Evolutionary conservation across 2,888 invertebrate genomes (phyloP).

Genomic region (Callyntrura guangdongensis): DNA sequence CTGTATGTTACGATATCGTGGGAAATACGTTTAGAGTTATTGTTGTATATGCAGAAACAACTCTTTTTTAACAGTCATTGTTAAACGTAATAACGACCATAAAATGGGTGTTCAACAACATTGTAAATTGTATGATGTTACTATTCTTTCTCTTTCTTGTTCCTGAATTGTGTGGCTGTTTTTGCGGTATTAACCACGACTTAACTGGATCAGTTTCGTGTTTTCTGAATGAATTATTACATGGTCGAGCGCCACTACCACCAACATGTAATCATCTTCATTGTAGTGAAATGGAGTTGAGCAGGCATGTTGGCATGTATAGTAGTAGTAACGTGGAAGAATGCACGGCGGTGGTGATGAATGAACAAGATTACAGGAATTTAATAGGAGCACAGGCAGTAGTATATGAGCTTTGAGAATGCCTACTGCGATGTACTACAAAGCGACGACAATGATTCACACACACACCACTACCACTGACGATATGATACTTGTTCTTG

Average conservation of each 20-base stretch:
- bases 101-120: constrained; percentile 39
- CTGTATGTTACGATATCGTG: constrained; percentile 60
- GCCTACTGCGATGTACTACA: no score
- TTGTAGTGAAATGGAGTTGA: constrained; percentile 26
- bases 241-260: constrained; percentile 13
- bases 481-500: constrained; percentile 48
- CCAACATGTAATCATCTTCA: constrained; percentile 26
- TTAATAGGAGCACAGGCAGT: background rate
- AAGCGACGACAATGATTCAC: no score
- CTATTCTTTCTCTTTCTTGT: constrained; percentile 21
- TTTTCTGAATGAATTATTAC: constrained; percentile 68
- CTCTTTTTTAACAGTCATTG: constrained; percentile 27
- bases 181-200: constrained; percentile 52
- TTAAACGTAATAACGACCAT: constrained; percentile 21
- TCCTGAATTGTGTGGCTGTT: constrained; percentile 29
- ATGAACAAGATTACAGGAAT: constrained; percentile 71
- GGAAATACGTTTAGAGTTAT: constrained; percentile 37
- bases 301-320: background rate
- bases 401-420: background rate
- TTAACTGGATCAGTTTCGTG: constrained; percentile 72
- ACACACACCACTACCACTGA: background rate
- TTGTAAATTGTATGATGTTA: constrained; percentile 29
- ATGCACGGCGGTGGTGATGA: constrained; percentile 54
- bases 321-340: background rate
- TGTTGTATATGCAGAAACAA: constrained; percentile 2